Evolutionary conservation across 2,797 vertebrate species (phyloP).

Genomic region (Falco berigora): DNA sequence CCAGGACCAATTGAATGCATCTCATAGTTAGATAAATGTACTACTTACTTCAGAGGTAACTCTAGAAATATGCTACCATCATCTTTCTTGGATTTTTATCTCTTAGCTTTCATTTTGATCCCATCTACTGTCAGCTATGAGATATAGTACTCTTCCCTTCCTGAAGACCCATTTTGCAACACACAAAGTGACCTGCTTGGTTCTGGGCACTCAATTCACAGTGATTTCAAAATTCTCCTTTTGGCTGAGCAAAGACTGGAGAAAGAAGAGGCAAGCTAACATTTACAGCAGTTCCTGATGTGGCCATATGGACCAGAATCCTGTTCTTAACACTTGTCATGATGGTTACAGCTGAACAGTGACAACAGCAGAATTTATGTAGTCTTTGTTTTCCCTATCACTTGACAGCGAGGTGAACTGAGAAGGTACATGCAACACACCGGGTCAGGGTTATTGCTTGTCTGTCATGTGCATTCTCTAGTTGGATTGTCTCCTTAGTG

Average conservation of each 20-base stretch:
- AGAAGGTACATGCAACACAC: neutral
- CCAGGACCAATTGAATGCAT: neutral
- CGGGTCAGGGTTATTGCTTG: neutral
- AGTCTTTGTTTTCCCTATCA: fast-evolving
- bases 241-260: neutral
- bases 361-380: neutral
- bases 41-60: neutral
- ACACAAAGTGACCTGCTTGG: neutral
- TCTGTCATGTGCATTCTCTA: neutral
- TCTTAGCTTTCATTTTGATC: neutral
- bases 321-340: neutral
- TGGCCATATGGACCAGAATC: neutral
- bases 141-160: neutral
- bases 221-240: neutral
- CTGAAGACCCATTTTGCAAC: neutral
- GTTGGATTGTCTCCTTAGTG: neutral
- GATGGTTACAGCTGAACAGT: neutral
- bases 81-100: neutral
- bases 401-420: neutral
- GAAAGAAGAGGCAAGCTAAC: neutral
- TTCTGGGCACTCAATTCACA: neutral
- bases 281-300: neutral
- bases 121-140: neutral
- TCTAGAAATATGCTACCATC: neutral
- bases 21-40: neutral